A percentile compares a stretch with the other conserved stretches of the same genome.
These are phyloP conservation scores for Phyllotreta striolata DNA, from an alignment of 2,888 invertebrate genomes.

Conservation along the genomic window DNA sequence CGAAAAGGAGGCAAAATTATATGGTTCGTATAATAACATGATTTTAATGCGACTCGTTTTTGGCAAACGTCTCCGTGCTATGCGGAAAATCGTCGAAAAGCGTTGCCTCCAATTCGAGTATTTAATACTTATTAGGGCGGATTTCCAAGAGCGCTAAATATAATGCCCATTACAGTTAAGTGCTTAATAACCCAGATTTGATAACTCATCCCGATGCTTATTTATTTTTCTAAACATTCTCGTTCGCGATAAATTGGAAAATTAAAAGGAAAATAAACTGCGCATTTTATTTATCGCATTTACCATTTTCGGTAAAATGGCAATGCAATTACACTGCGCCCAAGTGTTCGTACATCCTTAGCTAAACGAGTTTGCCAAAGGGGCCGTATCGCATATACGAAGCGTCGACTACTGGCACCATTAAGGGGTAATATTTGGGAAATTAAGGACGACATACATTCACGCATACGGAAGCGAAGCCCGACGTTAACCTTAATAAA, in stretches of 20 bases:
- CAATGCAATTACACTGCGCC: conserved; percentile 30
- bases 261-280: too few species aligned
- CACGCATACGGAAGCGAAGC: conserved; percentile 15
- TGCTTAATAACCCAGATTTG: background rate
- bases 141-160: conserved; percentile 10
- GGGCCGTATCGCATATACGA: conserved; percentile 33
- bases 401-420: conserved; percentile 35
- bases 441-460: conserved; percentile 36
- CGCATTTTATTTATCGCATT: too few species aligned
- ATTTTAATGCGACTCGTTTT: conserved; percentile 22
- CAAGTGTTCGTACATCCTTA: conserved; percentile 39
- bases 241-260: too few species aligned
- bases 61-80: conserved; percentile 28
- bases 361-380: conserved; percentile 32
- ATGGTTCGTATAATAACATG: conserved; percentile 29
- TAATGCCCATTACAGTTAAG: conserved; percentile 1
- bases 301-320: too few species aligned
- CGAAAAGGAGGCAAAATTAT: conserved; percentile 30
- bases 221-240: too few species aligned
- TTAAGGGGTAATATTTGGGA: conserved; percentile 40
- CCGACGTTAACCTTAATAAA: conserved; percentile 13
- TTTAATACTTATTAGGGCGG: conserved; percentile 12
- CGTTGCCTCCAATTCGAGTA: background rate
- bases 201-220: too few species aligned
- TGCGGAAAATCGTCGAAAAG: conserved; percentile 24